Percentiles rank a stretch among this genome's conserved stretches.
Evolutionary conservation across 1,140 invertebrate species (phyloP).

Genomic region (Nasonia longicornis): DNA sequence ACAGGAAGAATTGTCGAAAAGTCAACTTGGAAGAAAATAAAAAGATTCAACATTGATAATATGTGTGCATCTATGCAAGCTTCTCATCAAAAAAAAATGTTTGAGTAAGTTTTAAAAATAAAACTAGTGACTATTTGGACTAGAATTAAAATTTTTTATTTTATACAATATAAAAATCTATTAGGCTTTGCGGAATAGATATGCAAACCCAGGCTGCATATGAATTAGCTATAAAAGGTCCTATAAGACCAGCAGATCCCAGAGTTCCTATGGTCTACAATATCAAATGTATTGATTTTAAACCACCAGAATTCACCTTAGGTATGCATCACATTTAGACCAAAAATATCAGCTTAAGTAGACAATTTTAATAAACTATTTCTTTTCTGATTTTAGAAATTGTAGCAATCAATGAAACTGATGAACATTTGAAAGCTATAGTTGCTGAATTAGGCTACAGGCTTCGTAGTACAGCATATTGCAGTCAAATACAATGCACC

Average conservation of each 20-base stretch:
- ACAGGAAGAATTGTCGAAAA: conserved; percentile 81
- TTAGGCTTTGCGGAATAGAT: conserved; percentile 82
- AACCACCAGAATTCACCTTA: conserved; percentile 87
- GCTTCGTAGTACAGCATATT: conserved; percentile 83
- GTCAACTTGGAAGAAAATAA: conserved; percentile 79
- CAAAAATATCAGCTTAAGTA: neutral
- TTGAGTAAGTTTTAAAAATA: conserved; percentile 75
- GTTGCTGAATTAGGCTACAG: conserved; percentile 85
- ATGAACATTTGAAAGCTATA: conserved; percentile 79
- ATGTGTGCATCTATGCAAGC: conserved; percentile 83
- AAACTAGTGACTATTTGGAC: conserved; percentile 23
- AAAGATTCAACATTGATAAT: conserved; percentile 75
- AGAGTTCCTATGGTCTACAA: conserved; percentile 86
- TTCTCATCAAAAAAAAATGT: conserved; percentile 86
- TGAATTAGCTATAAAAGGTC: conserved; percentile 84
- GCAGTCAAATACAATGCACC: conserved; percentile 82
- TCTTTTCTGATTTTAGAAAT: conserved; percentile 76
- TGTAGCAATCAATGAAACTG: conserved; percentile 85
- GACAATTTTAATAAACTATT: conserved; percentile 25
- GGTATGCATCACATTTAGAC: conserved; percentile 69
- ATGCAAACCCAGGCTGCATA: conserved; percentile 89
- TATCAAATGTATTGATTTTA: conserved; percentile 86
- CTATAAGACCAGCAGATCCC: conserved; percentile 78
- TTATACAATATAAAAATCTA: conserved; percentile 51
- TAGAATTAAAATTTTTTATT: conserved; percentile 41